phyloP scores from a whole-genome alignment of 2,797 vertebrate species.

The Coracias cyanogaster region DNA sequence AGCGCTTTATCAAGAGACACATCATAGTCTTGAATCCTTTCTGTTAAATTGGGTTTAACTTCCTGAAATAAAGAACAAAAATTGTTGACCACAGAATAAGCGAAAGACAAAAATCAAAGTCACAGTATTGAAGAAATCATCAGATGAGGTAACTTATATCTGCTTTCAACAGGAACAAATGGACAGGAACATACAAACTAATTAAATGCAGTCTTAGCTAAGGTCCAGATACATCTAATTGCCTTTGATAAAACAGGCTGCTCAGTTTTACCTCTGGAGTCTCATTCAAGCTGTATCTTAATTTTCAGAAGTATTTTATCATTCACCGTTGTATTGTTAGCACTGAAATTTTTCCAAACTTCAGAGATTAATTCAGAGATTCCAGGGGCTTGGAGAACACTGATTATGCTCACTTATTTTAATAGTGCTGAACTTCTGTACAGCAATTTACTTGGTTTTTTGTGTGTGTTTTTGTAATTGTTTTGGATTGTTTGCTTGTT shows the following conservation, averaged over 20 bases:
- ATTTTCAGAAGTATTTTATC: not conserved
- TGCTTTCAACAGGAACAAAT: not conserved
- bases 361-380: not conserved
- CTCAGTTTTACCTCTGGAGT: not conserved
- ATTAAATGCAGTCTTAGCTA: not conserved
- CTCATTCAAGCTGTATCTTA: not conserved
- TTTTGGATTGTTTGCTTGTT: not conserved
- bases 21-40: slow-evolving; percentile 99
- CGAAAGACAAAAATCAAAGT: not conserved
- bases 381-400: not conserved
- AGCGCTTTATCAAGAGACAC: slow-evolving; percentile 99
- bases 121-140: not conserved
- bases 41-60: slow-evolving; percentile 99
- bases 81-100: not conserved
- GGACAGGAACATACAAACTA: fast-evolving
- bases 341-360: not conserved
- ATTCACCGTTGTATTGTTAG: not conserved
- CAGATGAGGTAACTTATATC: not conserved
- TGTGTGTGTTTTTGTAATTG: not conserved
- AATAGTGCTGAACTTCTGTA: not conserved
- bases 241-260: not conserved
- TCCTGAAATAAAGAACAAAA: slow-evolving; percentile 82
- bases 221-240: not conserved
- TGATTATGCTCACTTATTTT: not conserved
- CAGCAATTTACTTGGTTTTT: not conserved